phyloP scores from a whole-genome alignment of 2,113 vertebrate species.

The Helogale parvula region DNA sequence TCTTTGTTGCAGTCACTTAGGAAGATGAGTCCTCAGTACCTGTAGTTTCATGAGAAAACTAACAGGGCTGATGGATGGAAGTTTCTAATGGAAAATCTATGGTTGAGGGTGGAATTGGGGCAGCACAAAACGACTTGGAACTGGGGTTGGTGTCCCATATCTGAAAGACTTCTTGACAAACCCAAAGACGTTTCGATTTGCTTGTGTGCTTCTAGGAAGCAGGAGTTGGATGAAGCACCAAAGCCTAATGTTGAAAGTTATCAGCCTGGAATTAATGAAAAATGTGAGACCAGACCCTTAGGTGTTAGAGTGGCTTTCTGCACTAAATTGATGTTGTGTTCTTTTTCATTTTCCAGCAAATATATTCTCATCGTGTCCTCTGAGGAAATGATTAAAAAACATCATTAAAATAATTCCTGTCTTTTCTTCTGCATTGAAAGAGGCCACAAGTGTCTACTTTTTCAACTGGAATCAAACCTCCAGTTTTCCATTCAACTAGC shows the following conservation, averaged over 20 bases:
- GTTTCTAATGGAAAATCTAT: not conserved
- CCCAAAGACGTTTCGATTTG: slow-evolving; percentile 30
- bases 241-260: slow-evolving; percentile 50
- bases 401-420: slow-evolving; percentile 60
- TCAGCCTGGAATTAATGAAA: slow-evolving; percentile 66
- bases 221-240: not conserved
- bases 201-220: slow-evolving; percentile 54
- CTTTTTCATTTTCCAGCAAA: slow-evolving; percentile 65
- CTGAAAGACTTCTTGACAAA: slow-evolving; percentile 52
- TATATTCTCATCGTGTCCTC: slow-evolving; percentile 62
- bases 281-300: slow-evolving; percentile 48
- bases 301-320: slow-evolving; percentile 50
- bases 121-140: slow-evolving; percentile 14
- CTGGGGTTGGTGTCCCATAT: not conserved
- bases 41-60: not conserved
- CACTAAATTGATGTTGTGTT: slow-evolving; percentile 54
- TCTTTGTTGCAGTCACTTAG: not conserved
- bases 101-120: not conserved
- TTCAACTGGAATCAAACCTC: slow-evolving; percentile 38
- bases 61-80: not conserved
- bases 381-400: slow-evolving; percentile 69
- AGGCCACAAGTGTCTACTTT: slow-evolving; percentile 50
- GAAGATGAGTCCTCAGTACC: not conserved
- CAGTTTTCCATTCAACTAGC: slow-evolving; percentile 27
- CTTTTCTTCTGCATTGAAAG: slow-evolving; percentile 61